Evolutionary conservation across 2,888 invertebrate genomes (phyloP), one percentile per base, ranked within the genome.

Genomic region (Drosophila differens): DNA sequence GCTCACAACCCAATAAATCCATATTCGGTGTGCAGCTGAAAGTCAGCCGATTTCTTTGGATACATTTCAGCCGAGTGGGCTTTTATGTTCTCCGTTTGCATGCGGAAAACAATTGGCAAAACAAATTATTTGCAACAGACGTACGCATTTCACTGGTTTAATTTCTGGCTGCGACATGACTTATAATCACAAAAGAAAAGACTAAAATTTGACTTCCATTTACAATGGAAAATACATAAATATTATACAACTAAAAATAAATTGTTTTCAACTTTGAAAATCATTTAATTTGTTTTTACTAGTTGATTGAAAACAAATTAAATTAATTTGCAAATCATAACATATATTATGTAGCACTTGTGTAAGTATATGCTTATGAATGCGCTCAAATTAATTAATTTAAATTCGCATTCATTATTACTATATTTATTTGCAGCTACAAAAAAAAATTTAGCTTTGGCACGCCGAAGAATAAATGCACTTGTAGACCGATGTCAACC

Each of bases 101-200:
- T 63, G 51, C 39, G 44, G 41, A 59, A 54, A 81, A 82, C 69
- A 81, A 79, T 82, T 72, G 82, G 37, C 39, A 72, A 76, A 73
- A 70, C 70, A 67, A 79, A 79, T 79, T 74, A 64, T 68, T 69
- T 59, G 32, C 51, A 64, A 68, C 67, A 64, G 59, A 68, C 53
- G 76, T 63, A 62, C 67, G 47, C 67, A 67, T 39, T 58, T 79
- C 51, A 19, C 28, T 6, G 52, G 64, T 54, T 55, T 59, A 55
- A 55, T 66, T 67, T 76, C 58, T 60, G 57, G 44, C 67, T 72
- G 30, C 41, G 39, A 28, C 62, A 33, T 49, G 58, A 37, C 33
- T 69, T 37, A 44, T 35, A 53, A n/a, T 49, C 32, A 44, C 22
- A 22, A 58, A 16, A 41, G 4, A 22, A 16, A 0, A 10, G 6